Conservation (phyloP, 2,797 vertebrate species). For the Hypotaenidia okinawae region DNA sequence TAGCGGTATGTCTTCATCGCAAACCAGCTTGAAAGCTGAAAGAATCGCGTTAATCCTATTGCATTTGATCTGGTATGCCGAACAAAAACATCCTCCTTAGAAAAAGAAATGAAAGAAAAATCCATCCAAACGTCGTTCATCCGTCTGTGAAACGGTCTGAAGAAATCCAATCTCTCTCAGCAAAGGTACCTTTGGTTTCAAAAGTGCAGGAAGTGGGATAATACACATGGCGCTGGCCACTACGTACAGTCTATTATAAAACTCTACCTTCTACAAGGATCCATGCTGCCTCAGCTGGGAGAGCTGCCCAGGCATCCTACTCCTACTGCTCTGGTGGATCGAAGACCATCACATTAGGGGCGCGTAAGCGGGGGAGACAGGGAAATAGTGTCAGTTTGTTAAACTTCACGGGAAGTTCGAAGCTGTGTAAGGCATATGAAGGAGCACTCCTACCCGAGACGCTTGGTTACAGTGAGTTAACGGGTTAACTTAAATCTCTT, state of each 20-base stretch:
- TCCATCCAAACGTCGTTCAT: not conserved
- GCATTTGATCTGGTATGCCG: not conserved
- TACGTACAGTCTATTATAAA: not conserved
- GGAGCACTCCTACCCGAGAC: conserved; percentile 42
- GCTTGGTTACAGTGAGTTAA: not conserved
- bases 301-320: not conserved
- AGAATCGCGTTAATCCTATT: not conserved
- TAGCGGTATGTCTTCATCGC: not conserved
- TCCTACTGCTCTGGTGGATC: not conserved
- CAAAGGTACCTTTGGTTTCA: conserved; percentile 79
- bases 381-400: conserved; percentile 13
- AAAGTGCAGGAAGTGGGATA: conserved; percentile 67
- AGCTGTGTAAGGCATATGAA: conserved; percentile 80
- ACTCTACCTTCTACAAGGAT: conserved; percentile 31
- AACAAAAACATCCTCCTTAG: not conserved
- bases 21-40: conserved; percentile 16
- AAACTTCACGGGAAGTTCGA: conserved; percentile 45
- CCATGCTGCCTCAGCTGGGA: conserved; percentile 46
- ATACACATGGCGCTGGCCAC: conserved; percentile 21
- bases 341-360: conserved; percentile 35
- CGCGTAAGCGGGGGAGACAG: not conserved
- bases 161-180: not conserved
- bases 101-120: not conserved
- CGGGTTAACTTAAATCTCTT: not conserved
- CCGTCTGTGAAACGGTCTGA: not conserved